Evolutionary conservation across 35 echinoderm and acorn worm species (phyloP).

Genomic region (Heliocidaris erythrogramma): DNA sequence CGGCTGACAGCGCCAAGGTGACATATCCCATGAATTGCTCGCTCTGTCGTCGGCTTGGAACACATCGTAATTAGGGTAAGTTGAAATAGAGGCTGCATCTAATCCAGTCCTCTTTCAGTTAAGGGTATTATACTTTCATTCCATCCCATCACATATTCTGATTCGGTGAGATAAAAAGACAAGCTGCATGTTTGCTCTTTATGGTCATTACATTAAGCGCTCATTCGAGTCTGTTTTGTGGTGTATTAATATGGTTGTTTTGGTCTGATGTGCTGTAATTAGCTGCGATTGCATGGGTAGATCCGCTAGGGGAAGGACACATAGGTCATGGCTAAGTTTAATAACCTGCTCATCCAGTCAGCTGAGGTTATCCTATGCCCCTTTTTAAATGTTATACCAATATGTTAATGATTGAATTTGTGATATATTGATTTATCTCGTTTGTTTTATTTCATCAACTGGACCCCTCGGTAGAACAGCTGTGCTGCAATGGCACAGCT

Average conservation of each 20-base stretch:
- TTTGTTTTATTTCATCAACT: too few species aligned
- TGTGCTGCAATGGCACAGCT: too few species aligned
- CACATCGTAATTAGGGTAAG: background rate
- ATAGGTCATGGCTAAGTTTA: background rate
- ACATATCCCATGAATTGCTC: background rate
- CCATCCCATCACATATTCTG: background rate
- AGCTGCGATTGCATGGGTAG: background rate
- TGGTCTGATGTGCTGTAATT: background rate
- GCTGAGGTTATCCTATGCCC: too few species aligned
- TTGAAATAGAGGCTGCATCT: background rate
- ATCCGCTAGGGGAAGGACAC: background rate
- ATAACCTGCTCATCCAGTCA: background rate
- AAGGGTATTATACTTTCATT: background rate
- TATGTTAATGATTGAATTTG: too few species aligned
- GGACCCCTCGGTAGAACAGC: too few species aligned
- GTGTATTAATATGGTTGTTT: background rate
- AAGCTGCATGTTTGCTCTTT: background rate
- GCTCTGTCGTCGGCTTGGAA: background rate
- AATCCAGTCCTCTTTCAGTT: background rate
- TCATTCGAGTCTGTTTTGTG: background rate
- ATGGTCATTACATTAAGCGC: background rate
- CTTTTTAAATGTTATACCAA: too few species aligned
- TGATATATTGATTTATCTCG: too few species aligned
- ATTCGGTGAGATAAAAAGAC: background rate
- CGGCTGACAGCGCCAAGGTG: background rate